phyloP scores from a whole-genome alignment of 2,113 vertebrate species.

The Phalacrocorax aristotelis region DNA sequence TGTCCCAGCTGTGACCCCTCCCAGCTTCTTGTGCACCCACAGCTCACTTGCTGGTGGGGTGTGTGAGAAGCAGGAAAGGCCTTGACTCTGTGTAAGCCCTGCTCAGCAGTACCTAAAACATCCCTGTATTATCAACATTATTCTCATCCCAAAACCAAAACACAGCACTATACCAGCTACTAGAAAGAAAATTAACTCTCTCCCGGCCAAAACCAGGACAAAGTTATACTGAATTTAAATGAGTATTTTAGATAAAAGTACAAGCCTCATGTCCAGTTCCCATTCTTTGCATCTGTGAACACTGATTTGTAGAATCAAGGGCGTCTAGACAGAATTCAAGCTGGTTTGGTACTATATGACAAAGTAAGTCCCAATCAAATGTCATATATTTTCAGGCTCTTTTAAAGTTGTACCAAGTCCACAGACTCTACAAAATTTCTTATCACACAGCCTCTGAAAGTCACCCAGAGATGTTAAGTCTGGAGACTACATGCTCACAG shows the following conservation, averaged over 20 bases:
- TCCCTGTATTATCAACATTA: neutral
- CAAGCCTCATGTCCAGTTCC: neutral
- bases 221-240: neutral
- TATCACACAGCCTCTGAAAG: neutral
- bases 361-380: neutral
- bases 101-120: neutral
- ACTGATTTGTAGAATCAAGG: neutral
- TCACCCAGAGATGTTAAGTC: neutral
- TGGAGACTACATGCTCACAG: neutral
- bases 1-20: neutral
- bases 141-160: neutral
- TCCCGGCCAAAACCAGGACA: neutral
- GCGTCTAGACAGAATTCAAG: neutral
- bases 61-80: neutral
- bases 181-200: neutral
- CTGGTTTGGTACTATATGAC: neutral
- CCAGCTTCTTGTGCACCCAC: neutral
- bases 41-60: neutral
- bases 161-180: neutral
- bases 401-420: neutral
- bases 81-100: neutral
- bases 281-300: neutral
- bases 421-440: neutral
- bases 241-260: neutral
- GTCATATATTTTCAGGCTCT: neutral